Conservation (phyloP, 2,888 invertebrate genomes). For the Chaitophorus viminalis region DNA sequence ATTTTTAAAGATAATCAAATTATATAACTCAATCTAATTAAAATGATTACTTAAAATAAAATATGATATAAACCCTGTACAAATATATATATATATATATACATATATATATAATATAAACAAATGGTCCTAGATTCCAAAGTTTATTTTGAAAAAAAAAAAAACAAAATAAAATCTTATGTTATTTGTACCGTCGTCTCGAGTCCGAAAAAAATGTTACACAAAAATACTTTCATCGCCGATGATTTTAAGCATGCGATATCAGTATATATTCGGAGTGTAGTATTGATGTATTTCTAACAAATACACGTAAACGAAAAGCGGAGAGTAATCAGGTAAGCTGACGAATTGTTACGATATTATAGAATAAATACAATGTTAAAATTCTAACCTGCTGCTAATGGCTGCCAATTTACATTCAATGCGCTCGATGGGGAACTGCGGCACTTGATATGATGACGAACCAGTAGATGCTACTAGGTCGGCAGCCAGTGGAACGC, state of each 20-base stretch:
- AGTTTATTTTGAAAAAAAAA: too few relatives aligned
- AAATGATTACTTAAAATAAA: too few relatives aligned
- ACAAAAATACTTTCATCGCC: background rate
- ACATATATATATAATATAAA: too few relatives aligned
- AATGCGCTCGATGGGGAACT: constrained; percentile 97
- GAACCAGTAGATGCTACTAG: constrained; percentile 66
- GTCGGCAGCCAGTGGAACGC: constrained; percentile 1
- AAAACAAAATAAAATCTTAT: too few relatives aligned
- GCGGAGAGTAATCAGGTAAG: background rate
- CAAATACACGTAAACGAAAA: too few relatives aligned
- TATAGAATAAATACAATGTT: background rate
- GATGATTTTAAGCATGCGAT: background rate
- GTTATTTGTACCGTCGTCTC: too few relatives aligned
- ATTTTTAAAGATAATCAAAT: too few relatives aligned
- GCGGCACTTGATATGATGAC: constrained; percentile 96
- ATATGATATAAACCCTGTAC: too few relatives aligned
- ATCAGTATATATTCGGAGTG: background rate
- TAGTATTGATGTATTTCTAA: too few relatives aligned
- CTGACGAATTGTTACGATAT: background rate
- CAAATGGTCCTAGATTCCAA: too few relatives aligned
- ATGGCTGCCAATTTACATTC: constrained; percentile 77
- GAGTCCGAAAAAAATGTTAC: background rate
- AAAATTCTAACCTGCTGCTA: constrained; percentile 45
- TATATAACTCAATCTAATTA: too few relatives aligned
- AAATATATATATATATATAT: too few relatives aligned